Base-by-base conservation (phyloP, 2,888 invertebrate genomes). In the Aporophyla nigra region DNA sequence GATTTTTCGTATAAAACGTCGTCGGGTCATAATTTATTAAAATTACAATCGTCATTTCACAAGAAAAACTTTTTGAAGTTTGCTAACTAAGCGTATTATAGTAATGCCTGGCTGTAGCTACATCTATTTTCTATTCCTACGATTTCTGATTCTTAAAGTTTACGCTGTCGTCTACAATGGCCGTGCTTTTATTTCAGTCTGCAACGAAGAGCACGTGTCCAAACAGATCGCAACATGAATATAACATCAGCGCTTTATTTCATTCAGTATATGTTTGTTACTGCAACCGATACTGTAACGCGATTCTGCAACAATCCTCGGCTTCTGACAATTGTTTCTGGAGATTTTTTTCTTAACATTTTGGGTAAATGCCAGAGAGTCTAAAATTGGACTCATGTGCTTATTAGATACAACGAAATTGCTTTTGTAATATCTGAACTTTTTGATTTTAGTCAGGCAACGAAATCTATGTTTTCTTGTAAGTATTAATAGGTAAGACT, bases 211-310 rank as follows among this genome's bases (percentile, higher is more conserved):
- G 76, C 54, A 63, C 54, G 56, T 62, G 67, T 72, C 51, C 59
- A 54, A 83, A 71, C 63, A 72, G 61, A 65, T 65, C 71, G 58
- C 83, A 58, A 65, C 73, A 83, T 83, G 86, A 86, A 83, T 85
- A 71, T 68, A 82, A 86, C 78, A 83, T 86, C 65, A 76, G 70
- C 14, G 24, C 12, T 33, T 33, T 33, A 33, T 33, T 33, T 33
- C 33, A 33, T 1, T 33, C 33, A 33, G 33, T 33, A 33, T n/a
- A 61, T 40, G 54, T 82, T 71, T 58, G 76, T 71, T 65, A 51
- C 67, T 59, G 71, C 66, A 76, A 83, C 66, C 43, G 83, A 85
- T 76, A 76, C 62, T 59, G 54, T 66, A 63, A 72, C 70, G 58
- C 51, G 54, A 51, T 59, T 56, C 61, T 71, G 54, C 69, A 58